Percentiles rank a stretch among this genome's conserved stretches.
Conservation (phyloP, 2,888 invertebrate species). For the Drosophila ezoana region DNA sequence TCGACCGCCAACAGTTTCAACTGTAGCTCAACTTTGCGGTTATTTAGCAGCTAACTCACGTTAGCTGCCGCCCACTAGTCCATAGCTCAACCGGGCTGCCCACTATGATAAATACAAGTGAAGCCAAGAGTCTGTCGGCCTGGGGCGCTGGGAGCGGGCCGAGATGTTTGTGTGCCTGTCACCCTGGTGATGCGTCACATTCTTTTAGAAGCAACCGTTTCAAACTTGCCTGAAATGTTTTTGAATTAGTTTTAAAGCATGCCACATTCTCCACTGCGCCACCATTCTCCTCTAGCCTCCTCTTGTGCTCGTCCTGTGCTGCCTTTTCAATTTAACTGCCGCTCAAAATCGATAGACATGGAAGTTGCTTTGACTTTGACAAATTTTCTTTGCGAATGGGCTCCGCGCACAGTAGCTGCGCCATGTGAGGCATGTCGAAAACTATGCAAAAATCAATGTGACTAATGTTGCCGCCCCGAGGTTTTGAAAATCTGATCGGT, state of each 20-base stretch:
- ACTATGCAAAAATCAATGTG: conserved; percentile 56
- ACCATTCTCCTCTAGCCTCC: conserved; percentile 3
- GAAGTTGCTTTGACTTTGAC: conserved; percentile 67
- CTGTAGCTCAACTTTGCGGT: conserved; percentile 46
- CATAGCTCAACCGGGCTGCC: conserved; percentile 8
- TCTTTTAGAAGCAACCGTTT: conserved; percentile 32
- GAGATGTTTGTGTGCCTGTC: conserved; percentile 25
- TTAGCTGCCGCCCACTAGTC: conserved; percentile 14
- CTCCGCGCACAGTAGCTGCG: conserved; percentile 14
- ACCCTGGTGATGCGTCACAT: conserved; percentile 53
- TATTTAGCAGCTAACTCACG: conserved; percentile 50
- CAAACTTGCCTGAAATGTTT: conserved; percentile 49
- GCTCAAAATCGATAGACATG: conserved; percentile 65
- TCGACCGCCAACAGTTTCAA: conserved; percentile 52
- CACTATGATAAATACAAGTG: conserved; percentile 32
- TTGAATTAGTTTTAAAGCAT: conserved; percentile 63
- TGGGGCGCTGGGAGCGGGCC: neutral
- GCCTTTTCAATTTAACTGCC: conserved; percentile 60
- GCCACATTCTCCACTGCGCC: conserved; percentile 38
- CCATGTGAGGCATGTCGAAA: conserved; percentile 32
- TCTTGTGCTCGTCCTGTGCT: conserved; percentile 32
- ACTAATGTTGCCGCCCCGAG: conserved; percentile 37
- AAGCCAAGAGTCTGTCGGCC: conserved; percentile 6
- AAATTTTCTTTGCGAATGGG: conserved; percentile 52
- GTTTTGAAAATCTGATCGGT: conserved; percentile 24